These are phyloP conservation scores for Lithophane ornitopus DNA, from an alignment of 2,888 invertebrate genomes.

Conservation along the genomic window DNA sequence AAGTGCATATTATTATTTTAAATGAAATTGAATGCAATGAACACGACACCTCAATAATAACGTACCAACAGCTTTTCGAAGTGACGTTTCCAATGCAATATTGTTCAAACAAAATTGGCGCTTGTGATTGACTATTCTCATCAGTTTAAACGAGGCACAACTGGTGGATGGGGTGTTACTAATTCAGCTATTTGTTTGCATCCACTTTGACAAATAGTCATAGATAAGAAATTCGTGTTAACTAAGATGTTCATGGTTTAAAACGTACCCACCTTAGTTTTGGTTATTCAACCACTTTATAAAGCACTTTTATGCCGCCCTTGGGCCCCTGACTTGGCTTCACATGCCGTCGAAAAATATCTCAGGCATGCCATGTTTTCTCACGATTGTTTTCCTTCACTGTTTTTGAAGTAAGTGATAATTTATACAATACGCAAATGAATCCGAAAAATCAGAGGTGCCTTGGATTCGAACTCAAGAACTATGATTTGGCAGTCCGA, in stretches of 20 bases:
- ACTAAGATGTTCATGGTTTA: constrained; percentile 80
- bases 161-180: constrained; percentile 71
- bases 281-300: background rate
- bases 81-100: background rate
- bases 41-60: background rate
- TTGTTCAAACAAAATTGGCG: constrained; percentile 15
- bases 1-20: no score
- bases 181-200: constrained; percentile 83
- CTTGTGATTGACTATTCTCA: constrained; percentile 21
- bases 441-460: no score
- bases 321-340: no score
- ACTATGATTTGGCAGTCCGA: no score
- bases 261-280: constrained; percentile 60
- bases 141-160: constrained; percentile 64
- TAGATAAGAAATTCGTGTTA: constrained; percentile 84
- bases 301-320: no score
- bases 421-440: no score
- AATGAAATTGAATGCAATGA: no score
- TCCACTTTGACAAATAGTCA: constrained; percentile 84
- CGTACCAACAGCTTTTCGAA: background rate
- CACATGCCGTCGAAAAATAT: no score
- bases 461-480: no score
- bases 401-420: no score
- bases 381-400: no score
- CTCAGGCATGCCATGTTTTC: no score